Percentiles rank a stretch among this genome's conserved stretches.
These are phyloP conservation scores for Phyllotreta cruciferae DNA, from an alignment of 2,888 invertebrate species.

Conservation along the genomic window DNA sequence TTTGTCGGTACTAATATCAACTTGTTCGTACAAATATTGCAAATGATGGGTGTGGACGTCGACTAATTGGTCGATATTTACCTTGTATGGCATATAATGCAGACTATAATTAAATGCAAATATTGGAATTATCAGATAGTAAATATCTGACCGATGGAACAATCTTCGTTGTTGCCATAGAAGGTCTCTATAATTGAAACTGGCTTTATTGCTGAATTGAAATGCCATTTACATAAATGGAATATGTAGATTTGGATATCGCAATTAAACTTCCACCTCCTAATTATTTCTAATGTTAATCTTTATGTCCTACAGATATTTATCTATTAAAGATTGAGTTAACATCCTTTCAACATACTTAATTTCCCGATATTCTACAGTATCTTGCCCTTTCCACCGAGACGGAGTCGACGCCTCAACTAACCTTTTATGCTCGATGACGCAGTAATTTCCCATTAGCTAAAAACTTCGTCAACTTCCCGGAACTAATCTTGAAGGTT, in stretches of 20 bases:
- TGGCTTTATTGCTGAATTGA: not conserved
- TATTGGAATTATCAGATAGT: conserved; percentile 2
- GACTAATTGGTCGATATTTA: conserved; percentile 9
- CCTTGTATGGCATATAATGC: not conserved
- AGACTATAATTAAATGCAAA: conserved; percentile 6
- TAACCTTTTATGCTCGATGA: conserved; percentile 13
- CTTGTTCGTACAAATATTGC: too few relatives aligned
- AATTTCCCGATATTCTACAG: not conserved
- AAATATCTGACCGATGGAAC: conserved; percentile 1
- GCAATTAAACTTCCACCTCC: too few relatives aligned
- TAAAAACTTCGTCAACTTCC: conserved; percentile 24
- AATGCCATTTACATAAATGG: not conserved
- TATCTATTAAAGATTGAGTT: too few relatives aligned
- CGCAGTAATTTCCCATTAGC: conserved; percentile 22
- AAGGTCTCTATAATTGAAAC: not conserved
- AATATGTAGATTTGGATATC: conserved; percentile 7
- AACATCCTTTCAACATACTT: too few relatives aligned
- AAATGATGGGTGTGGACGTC: not conserved
- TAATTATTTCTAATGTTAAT: too few relatives aligned
- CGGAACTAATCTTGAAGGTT: conserved; percentile 27
- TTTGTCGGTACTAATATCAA: too few relatives aligned
- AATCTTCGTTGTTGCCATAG: not conserved
- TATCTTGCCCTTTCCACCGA: not conserved
- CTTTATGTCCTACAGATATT: too few relatives aligned
- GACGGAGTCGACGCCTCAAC: not conserved